phyloP scores from a whole-genome alignment of 2,113 vertebrate species.

The Silurus asotus region DNA sequence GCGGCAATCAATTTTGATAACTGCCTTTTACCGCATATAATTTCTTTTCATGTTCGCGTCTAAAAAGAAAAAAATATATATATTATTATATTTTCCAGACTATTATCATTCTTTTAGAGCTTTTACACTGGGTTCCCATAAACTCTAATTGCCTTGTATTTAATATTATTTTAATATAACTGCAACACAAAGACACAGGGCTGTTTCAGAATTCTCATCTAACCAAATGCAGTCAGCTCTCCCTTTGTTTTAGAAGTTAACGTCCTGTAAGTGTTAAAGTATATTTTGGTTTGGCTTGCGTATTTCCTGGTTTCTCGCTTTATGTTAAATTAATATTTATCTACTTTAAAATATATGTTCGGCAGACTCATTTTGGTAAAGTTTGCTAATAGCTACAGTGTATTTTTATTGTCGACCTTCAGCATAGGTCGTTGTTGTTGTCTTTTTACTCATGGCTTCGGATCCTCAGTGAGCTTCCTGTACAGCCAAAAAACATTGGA shows the following conservation, averaged over 20 bases:
- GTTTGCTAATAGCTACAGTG: not conserved
- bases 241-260: no score
- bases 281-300: no score
- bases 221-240: no score
- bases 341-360: not conserved
- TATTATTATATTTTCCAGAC: not conserved
- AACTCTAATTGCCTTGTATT: not conserved
- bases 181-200: not conserved
- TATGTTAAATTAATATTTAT: not conserved
- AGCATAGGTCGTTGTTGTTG: not conserved
- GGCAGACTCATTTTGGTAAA: not conserved
- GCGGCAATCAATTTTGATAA: not conserved
- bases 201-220: no score
- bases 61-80: not conserved
- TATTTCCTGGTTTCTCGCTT: not conserved
- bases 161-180: not conserved
- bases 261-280: no score
- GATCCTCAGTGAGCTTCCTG: no score
- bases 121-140: not conserved
- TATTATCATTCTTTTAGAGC: not conserved
- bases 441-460: not conserved
- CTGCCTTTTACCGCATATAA: not conserved
- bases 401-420: not conserved
- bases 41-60: no score
- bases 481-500: no score